Evolutionary conservation across 2,113 vertebrate genomes (phyloP), one percentile per base, ranked within the genome.

Genomic region (Sapajus apella): DNA sequence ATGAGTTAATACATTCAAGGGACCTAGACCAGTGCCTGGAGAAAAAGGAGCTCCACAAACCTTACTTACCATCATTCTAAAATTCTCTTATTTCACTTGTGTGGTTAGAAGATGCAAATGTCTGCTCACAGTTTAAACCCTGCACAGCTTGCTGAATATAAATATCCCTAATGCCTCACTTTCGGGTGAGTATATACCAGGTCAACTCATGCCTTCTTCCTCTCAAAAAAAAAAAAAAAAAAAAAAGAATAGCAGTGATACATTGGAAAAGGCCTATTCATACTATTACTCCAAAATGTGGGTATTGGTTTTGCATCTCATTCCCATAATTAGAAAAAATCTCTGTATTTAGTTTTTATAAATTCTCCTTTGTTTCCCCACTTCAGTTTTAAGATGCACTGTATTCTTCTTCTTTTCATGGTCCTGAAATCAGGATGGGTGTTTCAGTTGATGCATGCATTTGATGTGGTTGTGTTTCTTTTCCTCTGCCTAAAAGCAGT

Each of bases 101-200:
- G 50, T 72, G 73, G 43, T 79, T 72, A 64, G 70, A 92, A 94
- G 35, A 96, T 87, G 45, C 80, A 94, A 90, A 76, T 80, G 68
- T 30, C 61, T 88, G 37, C 27, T 91, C 84, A 93, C 18, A 61
- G 70, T 58, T 55, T 68, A 66, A 95, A 68, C 40, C 79, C 27
- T 86, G 64, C 4, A 9, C 25, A 14, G n/a, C 47, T 80, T 56
- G 11, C 68, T 50, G 50, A 85, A 45, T 87, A 91, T 58, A 76
- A 94, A 61, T 58, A 50, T 81, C 27, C 87, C 25, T 43, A 70
- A 77, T 17, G 32, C n/a, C 76, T 83, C 27, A 45, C 37, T 95
- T 87, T 87, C 32, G 47, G 47, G 17, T 83, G 70, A 79, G 14
- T 61, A n/a, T 58, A n/a, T 55, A 50, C 70, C 85, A 80, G 77